Base-by-base conservation (phyloP, 2,888 invertebrate species). In the Dorcus parallelipipedus region DNA sequence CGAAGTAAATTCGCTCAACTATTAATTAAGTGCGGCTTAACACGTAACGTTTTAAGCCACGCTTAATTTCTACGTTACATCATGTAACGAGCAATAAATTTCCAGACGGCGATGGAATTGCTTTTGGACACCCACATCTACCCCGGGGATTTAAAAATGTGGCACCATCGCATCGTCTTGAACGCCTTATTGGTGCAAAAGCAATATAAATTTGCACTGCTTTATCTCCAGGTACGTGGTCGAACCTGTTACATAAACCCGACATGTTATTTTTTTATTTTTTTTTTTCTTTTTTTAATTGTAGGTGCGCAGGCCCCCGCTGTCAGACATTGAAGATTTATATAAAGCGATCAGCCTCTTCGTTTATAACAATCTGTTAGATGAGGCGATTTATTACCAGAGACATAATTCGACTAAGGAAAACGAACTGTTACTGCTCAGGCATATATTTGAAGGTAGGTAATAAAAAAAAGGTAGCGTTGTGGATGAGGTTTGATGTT, bases 91-190 rank as follows among this genome's bases (percentile, higher is more conserved):
- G 26, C 23, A 49, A 20, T 49, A 49, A 61, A 52, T 56, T 73
- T 76, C 39, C 77, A 88, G 85, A 85, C 86, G 62, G 88, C 88
- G 0, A 78, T 89, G 54, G 82, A 84, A 65, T 83, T 86, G 64
- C 78, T 90, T 4, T 80, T 88, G 65, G 86, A 88, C 69, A 82
- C 83, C 0, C 74, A 84, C 23, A 83, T 88, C 0, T 81, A 81
- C 66, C 54, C 61, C 8, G 67, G 69, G 1, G 84, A 86, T 20
- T 79, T 91, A 10, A 82, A 84, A 26, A 81, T 84, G 8, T 90
- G 90, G 89, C 90, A 91, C 71, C 91, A 91, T 74, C 81, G 82
- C 57, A 82, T 86, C 0, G 86, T 89, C 0, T 73, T 92, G 4
- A 83, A 86, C 4, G 81, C 89, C 0, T 77, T 89, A 3, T 78